Base-by-base conservation (phyloP, 2,113 vertebrate species). In the Alligator sinensis region DNA sequence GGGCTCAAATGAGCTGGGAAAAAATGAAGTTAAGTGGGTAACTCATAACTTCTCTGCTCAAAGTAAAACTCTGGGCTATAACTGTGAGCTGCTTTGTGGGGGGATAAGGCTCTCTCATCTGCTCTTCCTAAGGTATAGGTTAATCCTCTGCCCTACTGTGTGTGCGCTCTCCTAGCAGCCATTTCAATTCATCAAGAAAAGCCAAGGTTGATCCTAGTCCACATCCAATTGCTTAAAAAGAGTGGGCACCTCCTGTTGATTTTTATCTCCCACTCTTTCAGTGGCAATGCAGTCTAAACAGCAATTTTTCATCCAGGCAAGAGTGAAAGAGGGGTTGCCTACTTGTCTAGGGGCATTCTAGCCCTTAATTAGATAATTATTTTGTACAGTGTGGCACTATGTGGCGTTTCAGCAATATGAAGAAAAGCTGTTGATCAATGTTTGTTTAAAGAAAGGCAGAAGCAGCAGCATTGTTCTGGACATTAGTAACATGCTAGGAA, bases 151-250 rank as follows among this genome's bases (percentile, higher is more conserved):
- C 66, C 55, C 57, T 60, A 28, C 9, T 1, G 2, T 6, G 15
- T 0, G 27, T 21, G 4, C 34, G 4, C 34, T 87, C 30, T 47
- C 47, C 47, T n/a, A 10, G 27, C 27, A 80, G 22, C 13, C 64
- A 3, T n/a, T 66, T 54, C 28, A n/a, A 21, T 11, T 47, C 22
- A 72, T 54, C 24, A 72, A 0, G 0, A 21, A 6, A 15, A 21
- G 21, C 47, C 34, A 28, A 66, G 25, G 10, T 68, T 13, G 19
- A 62, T 7, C 12, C 13, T 75, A 63, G 6, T 6, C 30, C 19
- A 0, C 57, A 22, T 16, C 80, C 34, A 27, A 38, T 28, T 80
- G 11, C 68, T 79, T 72, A 17, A 5, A 17, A 5, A 38, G 47
- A 47, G 47, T 47, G 47, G 18, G 16, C 76, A 87, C 76, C 8